A percentile compares a stretch with the other conserved stretches of the same genome.
Evolutionary conservation across 2,888 invertebrate species (phyloP).

Genomic region (Cabera pusaria): DNA sequence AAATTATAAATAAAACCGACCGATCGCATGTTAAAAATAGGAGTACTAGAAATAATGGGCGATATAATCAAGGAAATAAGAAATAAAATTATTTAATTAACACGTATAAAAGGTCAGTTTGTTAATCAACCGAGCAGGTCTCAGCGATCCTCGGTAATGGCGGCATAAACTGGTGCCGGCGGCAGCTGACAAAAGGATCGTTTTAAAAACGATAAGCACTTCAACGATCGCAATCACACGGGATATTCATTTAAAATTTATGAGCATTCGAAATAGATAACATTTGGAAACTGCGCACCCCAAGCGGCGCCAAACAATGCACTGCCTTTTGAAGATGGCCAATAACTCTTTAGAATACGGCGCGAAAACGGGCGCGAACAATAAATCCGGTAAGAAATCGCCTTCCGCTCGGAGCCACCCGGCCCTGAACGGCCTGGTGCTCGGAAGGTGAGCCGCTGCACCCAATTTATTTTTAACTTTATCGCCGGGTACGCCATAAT

Average conservation of each 20-base stretch:
- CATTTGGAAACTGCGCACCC: constrained; percentile 45
- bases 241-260: constrained; percentile 62
- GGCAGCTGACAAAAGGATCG: constrained; percentile 40
- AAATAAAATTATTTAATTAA: constrained; percentile 28
- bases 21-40: constrained; percentile 16
- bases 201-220: constrained; percentile 47
- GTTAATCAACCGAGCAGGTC: constrained; percentile 31
- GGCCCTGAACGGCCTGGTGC: constrained; percentile 25
- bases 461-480: constrained; percentile 62
- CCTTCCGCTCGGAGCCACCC: constrained; percentile 39
- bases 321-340: constrained; percentile 52
- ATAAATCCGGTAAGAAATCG: constrained; percentile 50
- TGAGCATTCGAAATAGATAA: constrained; percentile 50
- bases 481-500: constrained; percentile 49
- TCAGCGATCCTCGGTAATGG: too few relatives aligned
- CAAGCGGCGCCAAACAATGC: constrained; percentile 45
- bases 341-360: constrained; percentile 54
- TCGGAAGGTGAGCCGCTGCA: constrained; percentile 38
- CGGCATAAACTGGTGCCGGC: constrained; percentile 27
- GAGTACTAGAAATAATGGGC: constrained; percentile 17
- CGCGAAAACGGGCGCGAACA: constrained; percentile 50
- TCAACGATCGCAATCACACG: constrained; percentile 54
- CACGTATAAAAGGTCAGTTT: constrained; percentile 29
- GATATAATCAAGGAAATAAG: constrained; percentile 18
- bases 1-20: constrained; percentile 1